Base-by-base conservation (phyloP, 2,113 vertebrate species). In the Tupaia chinensis region DNA sequence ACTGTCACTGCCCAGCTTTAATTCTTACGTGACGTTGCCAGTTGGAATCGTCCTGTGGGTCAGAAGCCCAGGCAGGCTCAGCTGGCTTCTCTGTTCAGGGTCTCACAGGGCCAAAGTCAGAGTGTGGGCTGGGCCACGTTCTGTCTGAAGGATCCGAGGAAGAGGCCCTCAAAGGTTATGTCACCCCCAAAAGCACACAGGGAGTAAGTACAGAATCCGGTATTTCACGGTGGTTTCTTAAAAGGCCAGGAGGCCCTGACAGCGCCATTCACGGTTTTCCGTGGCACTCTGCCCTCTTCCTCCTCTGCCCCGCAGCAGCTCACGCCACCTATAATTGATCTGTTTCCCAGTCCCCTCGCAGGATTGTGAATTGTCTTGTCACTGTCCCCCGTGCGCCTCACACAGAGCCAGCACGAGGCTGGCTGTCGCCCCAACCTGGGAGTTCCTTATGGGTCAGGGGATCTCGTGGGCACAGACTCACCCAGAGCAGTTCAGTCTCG, bases 361-460 rank as follows among this genome's bases (percentile, higher is more conserved):
- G 34, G 58, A 69, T 77, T 2, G 8, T 9, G 17, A 15, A 15
- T 32, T 58, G 53, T 72, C 56, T 60, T 32, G 0, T 79, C 11
- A 11, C 78, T 16, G 17, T 3, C 2, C 53, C 16, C n/a, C 25
- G 0, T 2, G 9, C 4, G 1, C 34, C 56, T n/a, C 20, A n/a
- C 19, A 27, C n/a, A 29, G 44, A 27, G 27, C 34, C 70, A 69
- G n/a, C 65, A 16, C 66, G 5, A 7, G 70, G 68, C 81, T 84
- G 13, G 23, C 60, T 79, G 54, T 44, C 23, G 69, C 80, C 17
- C 79, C 58, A 16, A 3, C 13, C 65, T 60, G 7, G 15, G 32
- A 27, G 1, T 32, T 60, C 53, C 4, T 14, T 3, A 29, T 27
- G 22, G 7, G 1, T 68, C 9, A 0, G 17, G n/a, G 69, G 34